Evolutionary conservation across 2,113 vertebrate species (phyloP), one percentile per base, ranked within the genome.

Genomic region (Macroglossus sobrinus): DNA sequence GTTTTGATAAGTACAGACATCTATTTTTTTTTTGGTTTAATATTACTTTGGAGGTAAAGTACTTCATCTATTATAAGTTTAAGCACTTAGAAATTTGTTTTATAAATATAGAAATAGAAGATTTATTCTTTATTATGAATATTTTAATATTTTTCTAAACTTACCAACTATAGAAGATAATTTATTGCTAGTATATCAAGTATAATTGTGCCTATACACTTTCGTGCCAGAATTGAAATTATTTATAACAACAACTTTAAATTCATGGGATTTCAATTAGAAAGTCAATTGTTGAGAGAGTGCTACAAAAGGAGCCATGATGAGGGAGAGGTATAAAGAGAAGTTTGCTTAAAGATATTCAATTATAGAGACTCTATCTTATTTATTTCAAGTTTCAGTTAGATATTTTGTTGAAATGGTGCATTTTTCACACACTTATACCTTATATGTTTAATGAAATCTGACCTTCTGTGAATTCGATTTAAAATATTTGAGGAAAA

Each of bases 401-500:
- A 79, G 79, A 19, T 72, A 43, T 43, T 66, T 89, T 93, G 35
- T 74, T 84, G 66, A 81, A 82, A 43, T 40, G 22, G 19, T 81
- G 3, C 2, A 81, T 75, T 85, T 82, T 82, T 78, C 59, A n/a
- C 4, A 84, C 24, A 47, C 8, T n/a, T 21, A 2, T n/a, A 63
- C 4, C 45, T 71, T 84, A 47, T 7, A 4, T 43, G 40, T 63
- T 63, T 63, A 33, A 82, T 63, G 26, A 4, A 53, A 57, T 47
- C n/a, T 84, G 61, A 24, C 0, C 18, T 76, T 22, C 47, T 88
- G 24, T 76, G 53, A 71, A 38, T 47, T 69, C 22, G 19, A 55
- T 71, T 91, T 94, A 76, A 92, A 88, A 91, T 87, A 2, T 45
- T 63, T 57, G 47, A 66, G 78, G 61, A 75, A 96, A 43, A 22